phyloP scores from a whole-genome alignment of 2,113 vertebrate species.

The Paramisgurnus dabryanus region DNA sequence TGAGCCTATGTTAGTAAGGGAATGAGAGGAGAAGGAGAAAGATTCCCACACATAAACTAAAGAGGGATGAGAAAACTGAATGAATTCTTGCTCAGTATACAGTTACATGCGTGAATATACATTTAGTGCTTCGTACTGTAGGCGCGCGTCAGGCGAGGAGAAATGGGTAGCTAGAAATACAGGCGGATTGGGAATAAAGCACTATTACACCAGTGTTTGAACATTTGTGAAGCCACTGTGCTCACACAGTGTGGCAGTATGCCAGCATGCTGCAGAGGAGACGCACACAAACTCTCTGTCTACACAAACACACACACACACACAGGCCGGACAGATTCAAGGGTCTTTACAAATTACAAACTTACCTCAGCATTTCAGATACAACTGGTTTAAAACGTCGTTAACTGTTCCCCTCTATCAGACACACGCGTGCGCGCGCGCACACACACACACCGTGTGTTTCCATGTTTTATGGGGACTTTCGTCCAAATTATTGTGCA shows the following conservation, averaged over 20 bases:
- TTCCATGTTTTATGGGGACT: not conserved
- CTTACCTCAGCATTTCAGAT: slow-evolving; percentile 20
- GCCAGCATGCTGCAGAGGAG: slow-evolving; percentile 57
- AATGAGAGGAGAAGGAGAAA: slow-evolving; percentile 4
- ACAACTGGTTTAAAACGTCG: slow-evolving; percentile 13
- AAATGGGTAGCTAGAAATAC: not conserved
- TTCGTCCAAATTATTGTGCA: too few species aligned
- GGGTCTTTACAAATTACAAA: slow-evolving; percentile 27
- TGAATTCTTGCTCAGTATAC: not conserved
- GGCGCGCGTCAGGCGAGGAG: slow-evolving; percentile 12
- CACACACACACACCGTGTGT: slow-evolving; percentile 25
- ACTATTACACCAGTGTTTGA: not conserved
- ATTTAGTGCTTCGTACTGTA: not conserved
- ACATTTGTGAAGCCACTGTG: slow-evolving; percentile 45
- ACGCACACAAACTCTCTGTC: slow-evolving; percentile 23
- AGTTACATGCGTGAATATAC: not conserved
- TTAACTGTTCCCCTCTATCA: not conserved
- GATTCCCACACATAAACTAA: not conserved
- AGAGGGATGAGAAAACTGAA: not conserved
- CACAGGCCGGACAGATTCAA: slow-evolving; percentile 4
- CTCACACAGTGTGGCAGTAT: slow-evolving; percentile 43
- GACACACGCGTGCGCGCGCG: not conserved
- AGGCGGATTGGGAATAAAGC: not conserved
- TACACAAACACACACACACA: slow-evolving; percentile 37
- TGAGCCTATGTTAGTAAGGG: slow-evolving; percentile 5